Evolutionary conservation across 2,113 vertebrate genomes (phyloP).

Genomic region (Cairina moschata): DNA sequence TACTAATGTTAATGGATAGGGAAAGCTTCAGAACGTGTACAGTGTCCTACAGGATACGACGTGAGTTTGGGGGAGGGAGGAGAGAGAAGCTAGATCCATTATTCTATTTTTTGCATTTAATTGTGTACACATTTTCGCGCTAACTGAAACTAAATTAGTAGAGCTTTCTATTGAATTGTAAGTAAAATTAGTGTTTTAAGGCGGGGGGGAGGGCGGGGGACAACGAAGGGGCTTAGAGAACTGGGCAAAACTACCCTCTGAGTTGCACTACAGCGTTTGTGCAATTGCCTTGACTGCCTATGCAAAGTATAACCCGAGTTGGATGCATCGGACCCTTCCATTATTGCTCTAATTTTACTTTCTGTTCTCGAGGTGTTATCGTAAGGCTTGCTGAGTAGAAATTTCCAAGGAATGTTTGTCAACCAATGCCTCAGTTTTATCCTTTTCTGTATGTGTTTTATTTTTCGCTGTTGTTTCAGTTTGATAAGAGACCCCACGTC

Average conservation of each 20-base stretch:
- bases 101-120: background rate
- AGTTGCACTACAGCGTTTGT: background rate
- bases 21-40: background rate
- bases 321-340: background rate
- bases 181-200: background rate
- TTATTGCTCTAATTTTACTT: background rate
- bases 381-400: background rate
- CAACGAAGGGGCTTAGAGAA: background rate
- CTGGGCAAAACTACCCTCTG: background rate
- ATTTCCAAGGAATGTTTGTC: background rate
- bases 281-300: conserved; percentile 12
- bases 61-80: background rate
- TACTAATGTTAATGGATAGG: fast-evolving
- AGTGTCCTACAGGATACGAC: background rate
- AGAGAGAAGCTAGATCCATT: background rate
- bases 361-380: background rate
- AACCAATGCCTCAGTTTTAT: background rate
- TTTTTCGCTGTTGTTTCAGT: background rate
- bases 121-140: background rate
- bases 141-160: background rate
- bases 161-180: background rate
- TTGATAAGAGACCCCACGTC: background rate
- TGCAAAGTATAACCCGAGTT: background rate
- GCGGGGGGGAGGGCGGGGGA: background rate
- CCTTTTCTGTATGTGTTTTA: background rate